Conservation (phyloP, 2,113 vertebrate species). For the Pogona vitticeps region DNA sequence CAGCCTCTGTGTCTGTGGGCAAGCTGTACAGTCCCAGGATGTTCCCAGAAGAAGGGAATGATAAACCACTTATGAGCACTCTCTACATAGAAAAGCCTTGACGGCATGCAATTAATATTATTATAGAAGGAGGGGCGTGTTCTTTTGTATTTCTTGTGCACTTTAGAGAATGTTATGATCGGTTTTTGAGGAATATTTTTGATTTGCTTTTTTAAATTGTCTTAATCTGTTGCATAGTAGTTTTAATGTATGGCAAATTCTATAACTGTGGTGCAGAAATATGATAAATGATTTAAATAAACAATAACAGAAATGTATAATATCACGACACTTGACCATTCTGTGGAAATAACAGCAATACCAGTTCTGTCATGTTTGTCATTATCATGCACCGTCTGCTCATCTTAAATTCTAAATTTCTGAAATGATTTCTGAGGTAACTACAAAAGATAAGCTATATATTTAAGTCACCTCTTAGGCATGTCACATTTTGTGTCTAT, state of each 20-base stretch:
- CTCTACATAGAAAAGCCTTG: neutral
- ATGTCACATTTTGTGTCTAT: neutral
- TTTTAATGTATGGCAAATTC: too few relatives aligned
- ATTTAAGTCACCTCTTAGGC: neutral
- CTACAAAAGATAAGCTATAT: neutral
- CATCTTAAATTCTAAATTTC: neutral
- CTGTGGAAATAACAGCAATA: neutral
- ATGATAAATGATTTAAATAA: too few relatives aligned
- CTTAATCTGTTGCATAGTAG: too few relatives aligned
- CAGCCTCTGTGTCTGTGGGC: neutral
- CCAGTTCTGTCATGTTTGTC: neutral
- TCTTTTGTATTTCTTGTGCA: neutral
- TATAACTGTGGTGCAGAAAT: too few relatives aligned
- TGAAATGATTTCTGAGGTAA: too few relatives aligned
- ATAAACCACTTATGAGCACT: too few relatives aligned
- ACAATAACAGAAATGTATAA: neutral
- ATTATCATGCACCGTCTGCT: neutral
- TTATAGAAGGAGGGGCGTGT: neutral
- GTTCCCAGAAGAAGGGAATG: too few relatives aligned
- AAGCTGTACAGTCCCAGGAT: neutral
- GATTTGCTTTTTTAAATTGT: too few relatives aligned
- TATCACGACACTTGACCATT: too few relatives aligned
- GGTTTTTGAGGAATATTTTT: too few relatives aligned
- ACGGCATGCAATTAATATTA: neutral
- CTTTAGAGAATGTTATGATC: too few relatives aligned